Evolutionary conservation across 2,113 vertebrate genomes (phyloP), one percentile per base, ranked within the genome.

Genomic region (Myiozetetes cayanensis): DNA sequence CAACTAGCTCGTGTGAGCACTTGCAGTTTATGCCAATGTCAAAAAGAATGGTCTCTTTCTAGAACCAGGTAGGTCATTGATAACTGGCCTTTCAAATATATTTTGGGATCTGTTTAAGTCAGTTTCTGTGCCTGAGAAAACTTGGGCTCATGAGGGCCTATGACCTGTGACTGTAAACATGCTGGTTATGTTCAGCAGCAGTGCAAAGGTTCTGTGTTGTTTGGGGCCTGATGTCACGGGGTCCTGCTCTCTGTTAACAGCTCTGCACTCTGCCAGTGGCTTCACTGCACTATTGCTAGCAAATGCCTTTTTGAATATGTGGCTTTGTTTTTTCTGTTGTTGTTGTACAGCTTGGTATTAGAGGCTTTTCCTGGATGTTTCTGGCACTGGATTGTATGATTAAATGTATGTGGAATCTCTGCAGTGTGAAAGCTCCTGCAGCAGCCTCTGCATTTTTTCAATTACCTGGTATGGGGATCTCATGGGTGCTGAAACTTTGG

Each of bases 71-170:
- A 75, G 43, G 25, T 66, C n/a, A 56, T 6, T 65, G 62, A 4
- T 72, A 65, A 79, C 30, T 35, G 9, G 8, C n/a, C 35, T 85
- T 93, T 75, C 39, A 47, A 47, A n/a, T 49, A 28, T 41, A 6
- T 73, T 79, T 80, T 70, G n/a, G 23, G 13, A 50, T 84, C 53
- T 76, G 1, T 67, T 85, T 43, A 68, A 73, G 56, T 76, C 33
- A 46, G 31, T 53, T 90, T 79, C 62, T 10, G 2, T 27, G 22
- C 49, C 22, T 49, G 35, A 72, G 43, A 66, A 39, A 50, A 75
- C 31, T 12, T 50, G 30, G 18, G 28, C 15, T 74, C 4, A 0
- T 1, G 5, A 46, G 33, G 44, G 24, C 37, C 44, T 52, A 0
- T 41, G 47, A 74, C 5, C 47, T 52, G 28, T 58, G 81, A 30